These are phyloP conservation scores for Heteractis magnifica DNA, from an alignment of 92 coral and sea anemone species.

Conservation along the genomic window DNA sequence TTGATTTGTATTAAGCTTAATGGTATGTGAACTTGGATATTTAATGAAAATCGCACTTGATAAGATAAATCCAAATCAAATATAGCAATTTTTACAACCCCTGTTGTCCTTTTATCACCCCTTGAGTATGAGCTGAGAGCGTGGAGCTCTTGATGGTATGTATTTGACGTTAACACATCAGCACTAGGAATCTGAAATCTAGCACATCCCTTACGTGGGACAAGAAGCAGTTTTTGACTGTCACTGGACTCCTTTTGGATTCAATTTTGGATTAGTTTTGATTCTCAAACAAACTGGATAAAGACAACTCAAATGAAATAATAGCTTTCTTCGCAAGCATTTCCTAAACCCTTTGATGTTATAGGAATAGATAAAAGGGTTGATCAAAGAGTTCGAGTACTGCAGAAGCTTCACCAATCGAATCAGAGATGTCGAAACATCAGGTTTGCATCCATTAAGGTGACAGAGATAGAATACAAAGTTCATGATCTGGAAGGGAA, in stretches of 20 bases:
- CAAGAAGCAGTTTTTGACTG: not conserved
- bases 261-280: not conserved
- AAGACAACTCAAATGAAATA: not conserved
- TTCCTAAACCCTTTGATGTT: constrained; percentile 55
- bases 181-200: no score
- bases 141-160: not conserved
- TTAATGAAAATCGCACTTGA: no score
- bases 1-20: no score
- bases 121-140: no score
- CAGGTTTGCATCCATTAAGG: constrained; percentile 21
- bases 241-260: not conserved
- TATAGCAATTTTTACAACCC: no score
- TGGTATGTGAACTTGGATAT: no score
- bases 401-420: constrained; percentile 58
- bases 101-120: no score
- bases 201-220: not conserved
- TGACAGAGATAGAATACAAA: constrained; percentile 45
- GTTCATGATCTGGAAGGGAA: constrained; percentile 66
- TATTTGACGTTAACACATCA: not conserved
- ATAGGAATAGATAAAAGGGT: constrained; percentile 58
- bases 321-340: constrained; percentile 30
- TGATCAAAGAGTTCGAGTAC: constrained; percentile 64
- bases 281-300: not conserved
- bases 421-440: constrained; percentile 12
- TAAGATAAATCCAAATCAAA: no score